Percentiles rank a stretch among this genome's conserved stretches.
These are phyloP conservation scores for Imbricaverruca yamaguchii DNA, from an alignment of 2,888 invertebrate genomes.

Conservation along the genomic window DNA sequence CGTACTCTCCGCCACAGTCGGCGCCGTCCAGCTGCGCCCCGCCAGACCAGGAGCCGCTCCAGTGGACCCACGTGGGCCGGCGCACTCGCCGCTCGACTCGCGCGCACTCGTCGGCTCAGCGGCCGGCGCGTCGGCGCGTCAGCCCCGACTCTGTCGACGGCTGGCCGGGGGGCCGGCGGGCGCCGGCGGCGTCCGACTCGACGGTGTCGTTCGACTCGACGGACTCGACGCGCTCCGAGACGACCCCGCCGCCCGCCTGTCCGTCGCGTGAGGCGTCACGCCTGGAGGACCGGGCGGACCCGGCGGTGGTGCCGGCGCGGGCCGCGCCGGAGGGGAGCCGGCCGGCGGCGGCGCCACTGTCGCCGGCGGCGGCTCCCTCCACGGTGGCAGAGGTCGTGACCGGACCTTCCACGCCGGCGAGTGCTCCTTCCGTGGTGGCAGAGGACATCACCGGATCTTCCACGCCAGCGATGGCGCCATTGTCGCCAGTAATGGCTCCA, in stretches of 20 bases:
- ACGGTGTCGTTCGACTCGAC: background rate
- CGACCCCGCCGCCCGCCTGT: background rate
- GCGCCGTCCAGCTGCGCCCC: background rate
- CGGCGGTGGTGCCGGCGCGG: too few relatives aligned
- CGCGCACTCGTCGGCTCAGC: background rate
- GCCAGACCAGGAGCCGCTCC: background rate
- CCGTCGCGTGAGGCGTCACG: background rate
- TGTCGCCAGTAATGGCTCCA: too few relatives aligned
- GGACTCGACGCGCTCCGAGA: background rate
- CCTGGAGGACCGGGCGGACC: too few relatives aligned
- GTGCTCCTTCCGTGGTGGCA: too few relatives aligned
- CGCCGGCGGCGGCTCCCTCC: too few relatives aligned
- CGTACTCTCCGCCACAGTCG: background rate
- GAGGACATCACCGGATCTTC: too few relatives aligned
- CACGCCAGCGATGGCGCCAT: too few relatives aligned
- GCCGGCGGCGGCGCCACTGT: too few relatives aligned
- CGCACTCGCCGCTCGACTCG: background rate
- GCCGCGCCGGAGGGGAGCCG: too few relatives aligned
- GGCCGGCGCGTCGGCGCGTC: background rate
- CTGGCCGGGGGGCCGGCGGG: background rate
- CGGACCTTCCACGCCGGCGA: too few relatives aligned
- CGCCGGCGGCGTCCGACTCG: background rate
- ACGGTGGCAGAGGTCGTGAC: too few relatives aligned
- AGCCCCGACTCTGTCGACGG: background rate
- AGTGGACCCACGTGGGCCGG: background rate